Evolutionary conservation across 2,113 vertebrate genomes (phyloP), one percentile per base, ranked within the genome.

Genomic region (Chascanopsetta lugubris): DNA sequence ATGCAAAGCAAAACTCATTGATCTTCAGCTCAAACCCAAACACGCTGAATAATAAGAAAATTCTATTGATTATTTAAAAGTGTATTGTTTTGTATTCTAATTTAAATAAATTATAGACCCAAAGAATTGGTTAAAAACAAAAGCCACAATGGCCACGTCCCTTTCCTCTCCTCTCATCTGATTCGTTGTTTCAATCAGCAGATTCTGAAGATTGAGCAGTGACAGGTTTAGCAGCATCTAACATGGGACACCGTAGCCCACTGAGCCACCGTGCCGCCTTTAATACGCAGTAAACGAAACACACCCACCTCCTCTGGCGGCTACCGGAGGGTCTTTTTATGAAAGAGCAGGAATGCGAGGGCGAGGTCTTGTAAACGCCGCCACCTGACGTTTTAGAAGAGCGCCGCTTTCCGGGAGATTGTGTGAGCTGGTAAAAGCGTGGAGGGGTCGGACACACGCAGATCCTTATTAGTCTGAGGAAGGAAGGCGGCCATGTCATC

Each of bases 341-440:
- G 77, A 75, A 71, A 21, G 77, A 76, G 68, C 75, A 83, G 77
- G 85, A 89, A 87, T 86, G 83, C 8, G 36, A 79, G 75, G n/a
- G 58, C 26, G 22, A 72, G 54, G 71, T 54, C 79, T 83, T 38
- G 78, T 87, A 89, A 89, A 86, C 1, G 42, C 55, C 20, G 70
- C 69, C 75, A 80, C 76, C 84, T 82, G 78, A 86, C 80, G 58
- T 53, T 83, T 77, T 83, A 86, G 82, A 79, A 70, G 69, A 70
- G 69, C 27, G 7, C 42, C 43, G 71, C 54, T 76, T 77, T 87
- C 73, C 46, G 36, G 67, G 56, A 69, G 59, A 70, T 48, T 67
- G 65, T 69, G n/a, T 58, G 51, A 63, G 36, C 72, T 82, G 73
- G 67, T 83, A 65, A 84, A 80, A 74, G 7, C 49, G 51, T 49